Percentiles rank a stretch among this genome's conserved stretches.
Conservation (phyloP, 2,797 vertebrate genomes). For the Trachops cirrhosus region DNA sequence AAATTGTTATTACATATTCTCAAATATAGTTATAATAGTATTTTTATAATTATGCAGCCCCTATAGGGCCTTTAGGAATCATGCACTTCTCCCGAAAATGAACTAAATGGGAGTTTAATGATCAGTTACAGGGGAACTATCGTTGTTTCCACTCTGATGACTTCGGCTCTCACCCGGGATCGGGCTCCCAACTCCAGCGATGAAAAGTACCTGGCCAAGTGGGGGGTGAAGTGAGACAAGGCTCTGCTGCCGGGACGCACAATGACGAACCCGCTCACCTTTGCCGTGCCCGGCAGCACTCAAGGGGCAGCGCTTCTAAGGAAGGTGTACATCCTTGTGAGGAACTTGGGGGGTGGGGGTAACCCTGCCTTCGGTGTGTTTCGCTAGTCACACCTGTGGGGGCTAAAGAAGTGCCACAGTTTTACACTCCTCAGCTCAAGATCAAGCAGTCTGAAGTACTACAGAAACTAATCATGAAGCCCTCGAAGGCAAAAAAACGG, state of each 20-base stretch:
- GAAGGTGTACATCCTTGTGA: neutral
- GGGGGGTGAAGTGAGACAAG: neutral
- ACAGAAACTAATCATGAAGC: neutral
- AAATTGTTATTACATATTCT: neutral
- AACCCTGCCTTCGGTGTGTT: neutral
- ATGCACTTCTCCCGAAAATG: neutral
- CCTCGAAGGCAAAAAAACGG: neutral
- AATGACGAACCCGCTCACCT: neutral
- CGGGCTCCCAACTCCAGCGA: neutral
- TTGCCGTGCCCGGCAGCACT: neutral
- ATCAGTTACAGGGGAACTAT: neutral
- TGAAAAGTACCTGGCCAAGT: neutral
- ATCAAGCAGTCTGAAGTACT: neutral
- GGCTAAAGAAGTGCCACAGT: neutral
- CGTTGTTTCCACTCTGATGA: neutral
- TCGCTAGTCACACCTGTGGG: neutral
- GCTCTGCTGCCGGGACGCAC: neutral
- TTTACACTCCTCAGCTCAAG: neutral
- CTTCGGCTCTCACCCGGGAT: neutral
- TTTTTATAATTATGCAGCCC: neutral
- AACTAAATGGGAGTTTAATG: neutral
- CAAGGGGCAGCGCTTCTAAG: neutral
- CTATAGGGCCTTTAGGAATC: neutral
- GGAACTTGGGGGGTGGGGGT: neutral
- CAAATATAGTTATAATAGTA: neutral